Percentiles rank a stretch among this genome's conserved stretches.
phyloP scores from a whole-genome alignment of 1,140 invertebrate genomes.

The Calliphora vicina region DNA sequence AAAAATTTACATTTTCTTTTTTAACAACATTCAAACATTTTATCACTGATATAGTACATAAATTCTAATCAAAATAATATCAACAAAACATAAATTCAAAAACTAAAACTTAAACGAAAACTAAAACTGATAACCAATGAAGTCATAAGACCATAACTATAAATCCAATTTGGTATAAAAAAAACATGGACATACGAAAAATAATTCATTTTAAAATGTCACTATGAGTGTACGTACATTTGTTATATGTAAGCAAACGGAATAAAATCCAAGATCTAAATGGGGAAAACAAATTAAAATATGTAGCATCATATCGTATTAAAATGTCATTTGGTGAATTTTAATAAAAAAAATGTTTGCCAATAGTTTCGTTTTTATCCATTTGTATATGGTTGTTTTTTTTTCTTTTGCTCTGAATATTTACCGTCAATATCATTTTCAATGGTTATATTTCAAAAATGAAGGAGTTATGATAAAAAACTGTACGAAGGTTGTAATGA shows the following conservation, averaged over 20 bases:
- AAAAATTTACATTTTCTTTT: neutral
- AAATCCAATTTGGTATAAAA: neutral
- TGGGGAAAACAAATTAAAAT: neutral
- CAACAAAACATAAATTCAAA: neutral
- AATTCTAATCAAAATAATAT: constrained; percentile 11
- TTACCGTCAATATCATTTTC: neutral
- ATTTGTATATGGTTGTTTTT: too few species aligned
- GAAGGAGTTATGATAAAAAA: too few species aligned
- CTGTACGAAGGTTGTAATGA: too few species aligned
- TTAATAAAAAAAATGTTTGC: too few species aligned
- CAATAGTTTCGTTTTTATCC: too few species aligned
- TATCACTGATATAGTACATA: neutral
- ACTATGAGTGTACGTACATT: too few species aligned
- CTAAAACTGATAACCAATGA: neutral
- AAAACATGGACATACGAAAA: too few species aligned
- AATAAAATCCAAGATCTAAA: neutral
- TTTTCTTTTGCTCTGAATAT: too few species aligned
- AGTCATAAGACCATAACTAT: neutral
- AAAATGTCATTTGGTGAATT: too few species aligned
- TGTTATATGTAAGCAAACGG: too few species aligned
- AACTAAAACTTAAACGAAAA: neutral
- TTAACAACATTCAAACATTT: too few species aligned
- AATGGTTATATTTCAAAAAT: neutral
- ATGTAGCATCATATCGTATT: neutral
- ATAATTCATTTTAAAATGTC: too few species aligned